phyloP scores from a whole-genome alignment of 2,888 invertebrate species.

The Troides helena region DNA sequence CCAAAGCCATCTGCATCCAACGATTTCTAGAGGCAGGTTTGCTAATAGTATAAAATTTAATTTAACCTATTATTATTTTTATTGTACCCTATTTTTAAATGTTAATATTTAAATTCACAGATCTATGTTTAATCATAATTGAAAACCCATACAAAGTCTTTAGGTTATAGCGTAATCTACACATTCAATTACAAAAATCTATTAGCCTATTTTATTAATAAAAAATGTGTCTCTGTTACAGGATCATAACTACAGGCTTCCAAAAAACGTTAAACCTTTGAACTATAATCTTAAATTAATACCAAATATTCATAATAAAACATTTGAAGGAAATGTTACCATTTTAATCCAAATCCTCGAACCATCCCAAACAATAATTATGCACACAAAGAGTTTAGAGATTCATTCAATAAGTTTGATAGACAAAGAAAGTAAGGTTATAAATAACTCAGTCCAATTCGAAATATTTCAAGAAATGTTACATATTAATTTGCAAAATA shows the following conservation, averaged over 20 bases:
- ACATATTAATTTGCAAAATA: conserved; percentile 52
- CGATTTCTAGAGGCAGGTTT: no score
- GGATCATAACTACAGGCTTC: conserved; percentile 66
- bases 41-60: no score
- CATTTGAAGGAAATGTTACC: conserved; percentile 77
- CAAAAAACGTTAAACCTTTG: conserved; percentile 79
- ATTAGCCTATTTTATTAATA: no score
- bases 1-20: no score
- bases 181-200: no score
- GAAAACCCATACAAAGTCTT: no score
- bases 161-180: no score
- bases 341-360: conserved; percentile 68
- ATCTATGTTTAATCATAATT: no score
- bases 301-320: conserved; percentile 82
- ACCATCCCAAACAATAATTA: conserved; percentile 68
- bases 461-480: conserved; percentile 46
- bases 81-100: no score
- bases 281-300: conserved; percentile 84
- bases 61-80: no score
- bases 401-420: conserved; percentile 56
- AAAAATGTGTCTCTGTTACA: conserved; percentile 39
- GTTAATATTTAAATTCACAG: no score
- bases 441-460: conserved; percentile 33
- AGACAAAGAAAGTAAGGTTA: conserved; percentile 35
- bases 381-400: conserved; percentile 82